Percentiles rank a stretch among this genome's conserved stretches.
phyloP scores from a whole-genome alignment of 2,888 invertebrate species.

The Parnassius orleans region DNA sequence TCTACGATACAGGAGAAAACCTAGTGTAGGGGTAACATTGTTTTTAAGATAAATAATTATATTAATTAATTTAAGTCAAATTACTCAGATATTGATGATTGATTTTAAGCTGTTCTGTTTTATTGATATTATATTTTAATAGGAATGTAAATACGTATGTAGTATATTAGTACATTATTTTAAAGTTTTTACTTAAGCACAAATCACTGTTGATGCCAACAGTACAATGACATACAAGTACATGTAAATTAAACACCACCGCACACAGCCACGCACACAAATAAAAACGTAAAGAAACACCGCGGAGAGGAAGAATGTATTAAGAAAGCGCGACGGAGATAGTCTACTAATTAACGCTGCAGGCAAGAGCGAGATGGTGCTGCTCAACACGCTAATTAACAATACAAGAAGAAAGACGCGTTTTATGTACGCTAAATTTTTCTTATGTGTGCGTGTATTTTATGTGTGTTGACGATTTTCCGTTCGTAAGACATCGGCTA shows the following conservation, averaged over 20 bases:
- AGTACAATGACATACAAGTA: constrained; percentile 78
- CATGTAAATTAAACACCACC: constrained; percentile 80
- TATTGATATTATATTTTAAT: too few species aligned
- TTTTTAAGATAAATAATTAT: too few species aligned
- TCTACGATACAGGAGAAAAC: too few species aligned
- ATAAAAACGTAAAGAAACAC: constrained; percentile 81
- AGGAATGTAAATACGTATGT: too few species aligned
- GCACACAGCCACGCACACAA: constrained; percentile 80
- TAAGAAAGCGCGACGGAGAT: constrained; percentile 81
- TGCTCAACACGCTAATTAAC: constrained; percentile 84
- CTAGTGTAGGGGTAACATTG: too few species aligned
- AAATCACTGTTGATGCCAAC: constrained; percentile 44
- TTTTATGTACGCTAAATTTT: constrained; percentile 73
- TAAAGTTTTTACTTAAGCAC: background rate
- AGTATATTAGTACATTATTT: too few species aligned
- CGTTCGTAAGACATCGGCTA: constrained; percentile 55
- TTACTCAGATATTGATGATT: too few species aligned
- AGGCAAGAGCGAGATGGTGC: constrained; percentile 64
- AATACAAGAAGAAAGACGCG: constrained; percentile 85
- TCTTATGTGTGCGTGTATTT: constrained; percentile 50
- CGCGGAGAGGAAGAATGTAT: constrained; percentile 81
- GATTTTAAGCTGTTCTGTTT: too few species aligned
- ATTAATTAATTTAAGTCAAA: too few species aligned
- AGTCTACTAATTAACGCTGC: constrained; percentile 71
- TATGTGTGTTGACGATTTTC: constrained; percentile 59